phyloP scores from a whole-genome alignment of 2,797 vertebrate genomes.

The Aulostomus chinensis region DNA sequence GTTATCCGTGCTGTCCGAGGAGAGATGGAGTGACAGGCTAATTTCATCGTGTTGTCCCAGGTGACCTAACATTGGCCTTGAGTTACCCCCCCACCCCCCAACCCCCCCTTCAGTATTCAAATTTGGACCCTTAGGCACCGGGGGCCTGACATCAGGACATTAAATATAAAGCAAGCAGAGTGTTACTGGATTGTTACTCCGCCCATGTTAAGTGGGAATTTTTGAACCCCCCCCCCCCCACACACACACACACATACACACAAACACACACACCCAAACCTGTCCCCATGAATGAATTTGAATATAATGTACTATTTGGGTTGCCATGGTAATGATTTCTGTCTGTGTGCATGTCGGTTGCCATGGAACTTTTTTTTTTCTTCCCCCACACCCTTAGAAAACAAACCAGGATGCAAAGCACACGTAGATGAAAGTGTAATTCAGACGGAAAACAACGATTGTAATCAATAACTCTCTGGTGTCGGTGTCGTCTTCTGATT shows the following conservation, averaged over 20 bases:
- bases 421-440: constrained; percentile 7
- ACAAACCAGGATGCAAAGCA: constrained; percentile 15
- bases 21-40: constrained; percentile 55
- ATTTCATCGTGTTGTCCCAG: constrained; percentile 57
- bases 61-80: constrained; percentile 65
- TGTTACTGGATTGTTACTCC: no score
- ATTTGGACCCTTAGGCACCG: no score
- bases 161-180: no score
- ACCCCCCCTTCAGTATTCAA: no score
- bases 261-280: constrained; percentile 41
- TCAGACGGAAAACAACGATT: not conserved
- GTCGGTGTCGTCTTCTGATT: no score
- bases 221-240: no score
- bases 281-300: constrained; percentile 67
- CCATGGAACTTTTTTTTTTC: constrained; percentile 66
- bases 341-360: constrained; percentile 70
- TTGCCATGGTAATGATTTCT: constrained; percentile 75
- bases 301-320: constrained; percentile 71
- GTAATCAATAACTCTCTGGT: no score
- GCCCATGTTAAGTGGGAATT: no score
- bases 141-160: no score
- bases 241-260: no score
- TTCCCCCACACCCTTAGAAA: constrained; percentile 18
- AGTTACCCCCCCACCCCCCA: constrained; percentile 30
- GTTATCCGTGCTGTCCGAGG: constrained; percentile 52